Percentiles rank a stretch among this genome's conserved stretches.
Conservation (phyloP, 2,797 vertebrate species). For the Aythya fuligula region DNA sequence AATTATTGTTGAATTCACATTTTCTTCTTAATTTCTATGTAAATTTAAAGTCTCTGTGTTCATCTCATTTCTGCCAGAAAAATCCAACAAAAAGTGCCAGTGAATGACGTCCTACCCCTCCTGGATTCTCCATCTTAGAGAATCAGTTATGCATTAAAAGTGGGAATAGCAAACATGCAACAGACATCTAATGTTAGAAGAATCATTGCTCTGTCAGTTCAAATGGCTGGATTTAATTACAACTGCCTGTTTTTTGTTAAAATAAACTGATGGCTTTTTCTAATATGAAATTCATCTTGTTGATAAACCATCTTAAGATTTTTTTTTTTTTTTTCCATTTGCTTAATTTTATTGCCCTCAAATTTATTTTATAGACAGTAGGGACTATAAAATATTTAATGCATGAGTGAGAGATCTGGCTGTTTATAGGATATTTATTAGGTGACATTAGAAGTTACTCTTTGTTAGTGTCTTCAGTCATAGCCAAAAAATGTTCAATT, state of each 20-base stretch:
- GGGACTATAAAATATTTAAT: constrained; percentile 62
- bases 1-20: neutral
- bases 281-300: neutral
- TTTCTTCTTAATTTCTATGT: neutral
- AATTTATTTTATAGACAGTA: constrained; percentile 39
- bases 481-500: neutral
- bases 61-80: neutral
- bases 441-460: constrained; percentile 29
- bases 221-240: constrained; percentile 8
- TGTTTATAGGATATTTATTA: constrained; percentile 72
- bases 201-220: neutral
- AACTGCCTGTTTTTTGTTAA: neutral
- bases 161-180: neutral
- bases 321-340: neutral
- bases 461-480: constrained; percentile 29
- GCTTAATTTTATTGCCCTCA: constrained; percentile 52
- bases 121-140: neutral
- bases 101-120: neutral
- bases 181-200: neutral
- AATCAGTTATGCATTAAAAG: neutral
- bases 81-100: neutral
- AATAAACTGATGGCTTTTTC: neutral
- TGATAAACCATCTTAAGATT: neutral
- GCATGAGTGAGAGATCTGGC: constrained; percentile 4
- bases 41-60: neutral